Conservation (phyloP, 1,140 invertebrate genomes). For the Ptiloglossa arizonensis region DNA sequence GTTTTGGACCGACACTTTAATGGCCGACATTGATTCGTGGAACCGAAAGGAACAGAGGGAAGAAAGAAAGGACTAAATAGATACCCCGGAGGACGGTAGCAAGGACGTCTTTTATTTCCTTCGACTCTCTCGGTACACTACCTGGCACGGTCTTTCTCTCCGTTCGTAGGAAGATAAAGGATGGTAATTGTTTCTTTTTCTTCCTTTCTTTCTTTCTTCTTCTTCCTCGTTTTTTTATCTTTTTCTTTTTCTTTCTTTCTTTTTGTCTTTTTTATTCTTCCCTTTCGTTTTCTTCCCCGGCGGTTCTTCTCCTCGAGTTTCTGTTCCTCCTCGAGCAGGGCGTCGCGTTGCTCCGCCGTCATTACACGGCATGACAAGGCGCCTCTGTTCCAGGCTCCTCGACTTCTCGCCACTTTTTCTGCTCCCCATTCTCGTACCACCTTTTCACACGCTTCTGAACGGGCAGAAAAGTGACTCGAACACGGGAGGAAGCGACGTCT, state of each 20-base stretch:
- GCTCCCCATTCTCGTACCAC: conserved; percentile 64
- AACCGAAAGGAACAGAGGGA: background rate
- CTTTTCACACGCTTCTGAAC: conserved; percentile 68
- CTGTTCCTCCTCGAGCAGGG: conserved; percentile 50
- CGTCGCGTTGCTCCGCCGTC: conserved; percentile 69
- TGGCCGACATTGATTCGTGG: conserved; percentile 63
- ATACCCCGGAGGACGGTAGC: conserved; percentile 62
- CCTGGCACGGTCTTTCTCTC: conserved; percentile 59
- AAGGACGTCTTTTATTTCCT: conserved; percentile 55
- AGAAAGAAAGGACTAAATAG: conserved; percentile 37
- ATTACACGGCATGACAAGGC: conserved; percentile 77
- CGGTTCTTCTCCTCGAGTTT: conserved; percentile 56
- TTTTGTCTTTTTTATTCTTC: background rate
- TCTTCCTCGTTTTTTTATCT: conserved; percentile 17
- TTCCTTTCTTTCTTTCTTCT: conserved; percentile 38
- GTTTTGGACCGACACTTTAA: conserved; percentile 60
- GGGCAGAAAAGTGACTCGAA: conserved; percentile 58
- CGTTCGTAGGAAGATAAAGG: conserved; percentile 56
- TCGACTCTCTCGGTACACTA: conserved; percentile 57
- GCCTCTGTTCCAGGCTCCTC: conserved; percentile 67
- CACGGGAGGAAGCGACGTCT: conserved; percentile 59
- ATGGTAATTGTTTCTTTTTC: conserved; percentile 58
- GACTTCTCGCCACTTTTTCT: conserved; percentile 69
- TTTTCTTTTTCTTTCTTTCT: background rate
- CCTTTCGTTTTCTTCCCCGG: conserved; percentile 27